A percentile compares a stretch with the other conserved stretches of the same genome.
These are phyloP conservation scores for Adelphocoris suturalis DNA, from an alignment of 2,888 invertebrate species.

Conservation along the genomic window DNA sequence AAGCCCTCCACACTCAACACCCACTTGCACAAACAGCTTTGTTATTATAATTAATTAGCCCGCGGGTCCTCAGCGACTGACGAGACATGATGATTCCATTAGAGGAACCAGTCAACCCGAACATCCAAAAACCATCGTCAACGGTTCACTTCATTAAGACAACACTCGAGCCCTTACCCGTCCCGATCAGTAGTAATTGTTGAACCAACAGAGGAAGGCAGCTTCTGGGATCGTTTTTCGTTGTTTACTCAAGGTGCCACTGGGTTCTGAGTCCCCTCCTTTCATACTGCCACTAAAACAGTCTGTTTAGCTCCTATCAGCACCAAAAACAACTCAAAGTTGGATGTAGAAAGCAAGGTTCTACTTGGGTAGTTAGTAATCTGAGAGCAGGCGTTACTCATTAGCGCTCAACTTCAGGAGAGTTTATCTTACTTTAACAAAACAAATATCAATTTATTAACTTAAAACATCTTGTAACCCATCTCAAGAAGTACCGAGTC, in stretches of 20 bases:
- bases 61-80: neutral
- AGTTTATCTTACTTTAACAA: neutral
- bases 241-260: conserved; percentile 47
- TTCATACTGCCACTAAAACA: neutral
- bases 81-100: conserved; percentile 54
- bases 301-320: conserved; percentile 25
- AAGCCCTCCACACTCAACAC: conserved; percentile 5
- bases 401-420: neutral
- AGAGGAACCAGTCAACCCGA: conserved; percentile 7
- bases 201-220: conserved; percentile 40
- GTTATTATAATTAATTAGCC: conserved; percentile 59
- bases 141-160: conserved; percentile 62
- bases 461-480: neutral
- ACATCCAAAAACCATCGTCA: conserved; percentile 32
- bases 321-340: conserved; percentile 40
- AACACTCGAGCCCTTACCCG: conserved; percentile 48
- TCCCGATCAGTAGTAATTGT: conserved; percentile 53
- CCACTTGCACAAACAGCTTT: conserved; percentile 29
- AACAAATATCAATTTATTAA: neutral
- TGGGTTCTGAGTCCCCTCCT: neutral
- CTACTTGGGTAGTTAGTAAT: neutral
- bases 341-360: neutral
- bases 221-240: conserved; percentile 56
- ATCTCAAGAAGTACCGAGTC: too few relatives aligned
- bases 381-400: conserved; percentile 19